A percentile compares a stretch with the other conserved stretches of the same genome.
phyloP scores from a whole-genome alignment of 2,113 vertebrate species.

The Rattus norvegicus region GRCr8 NC_086019.1:117271501-117272000 shows the following conservation, averaged over 20 bases:
- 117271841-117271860: neutral
- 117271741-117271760: neutral
- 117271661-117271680: neutral
- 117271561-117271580: neutral
- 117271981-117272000: neutral
- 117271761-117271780: neutral
- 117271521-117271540: neutral
- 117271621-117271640: neutral
- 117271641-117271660: neutral
- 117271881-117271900: too few species aligned
- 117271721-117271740: neutral
- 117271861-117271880: too few species aligned
- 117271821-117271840: neutral
- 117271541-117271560: neutral
- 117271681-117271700: neutral
- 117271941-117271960: too few species aligned
- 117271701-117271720: neutral
- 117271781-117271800: neutral
- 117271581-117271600: neutral
- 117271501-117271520: slow-evolving; percentile 27
- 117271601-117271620: slow-evolving; percentile 9
- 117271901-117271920: neutral
- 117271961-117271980: neutral
- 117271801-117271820: neutral
- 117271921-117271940: too few species aligned